These are phyloP conservation scores for Morinoia aosen DNA, from an alignment of 2,888 invertebrate species.

Conservation along the genomic window DNA sequence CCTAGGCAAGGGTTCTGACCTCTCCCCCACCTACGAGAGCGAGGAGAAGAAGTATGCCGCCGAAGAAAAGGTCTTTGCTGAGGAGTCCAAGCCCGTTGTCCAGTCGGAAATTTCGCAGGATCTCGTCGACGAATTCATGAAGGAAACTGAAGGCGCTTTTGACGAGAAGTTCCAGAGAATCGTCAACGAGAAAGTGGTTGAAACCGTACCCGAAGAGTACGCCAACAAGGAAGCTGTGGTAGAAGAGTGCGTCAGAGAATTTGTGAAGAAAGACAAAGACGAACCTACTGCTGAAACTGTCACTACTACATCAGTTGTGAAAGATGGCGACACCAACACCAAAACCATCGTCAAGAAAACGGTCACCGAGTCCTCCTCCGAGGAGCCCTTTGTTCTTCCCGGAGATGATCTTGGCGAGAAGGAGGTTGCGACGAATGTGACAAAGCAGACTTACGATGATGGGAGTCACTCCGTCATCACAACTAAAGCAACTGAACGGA, in stretches of 20 bases:
- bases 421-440: conserved; percentile 50
- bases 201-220: conserved; percentile 51
- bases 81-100: conserved; percentile 56
- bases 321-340: not conserved
- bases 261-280: conserved; percentile 49
- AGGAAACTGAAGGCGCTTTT: not conserved
- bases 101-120: conserved; percentile 29
- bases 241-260: conserved; percentile 53
- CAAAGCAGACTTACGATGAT: conserved; percentile 51
- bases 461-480: conserved; percentile 53
- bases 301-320: not conserved
- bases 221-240: conserved; percentile 46
- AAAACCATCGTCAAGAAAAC: not conserved
- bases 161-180: conserved; percentile 41
- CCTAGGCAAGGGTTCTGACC: conserved; percentile 54
- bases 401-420: conserved; percentile 32
- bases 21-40: conserved; percentile 66
- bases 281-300: not conserved
- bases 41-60: conserved; percentile 67
- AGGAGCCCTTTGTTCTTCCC: not conserved
- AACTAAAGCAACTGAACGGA: conserved; percentile 58
- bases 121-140: conserved; percentile 46
- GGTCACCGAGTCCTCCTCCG: conserved; percentile 35
- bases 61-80: conserved; percentile 66
- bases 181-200: conserved; percentile 37